phyloP scores from a whole-genome alignment of 2,888 invertebrate genomes.

The Thera britannica region DNA sequence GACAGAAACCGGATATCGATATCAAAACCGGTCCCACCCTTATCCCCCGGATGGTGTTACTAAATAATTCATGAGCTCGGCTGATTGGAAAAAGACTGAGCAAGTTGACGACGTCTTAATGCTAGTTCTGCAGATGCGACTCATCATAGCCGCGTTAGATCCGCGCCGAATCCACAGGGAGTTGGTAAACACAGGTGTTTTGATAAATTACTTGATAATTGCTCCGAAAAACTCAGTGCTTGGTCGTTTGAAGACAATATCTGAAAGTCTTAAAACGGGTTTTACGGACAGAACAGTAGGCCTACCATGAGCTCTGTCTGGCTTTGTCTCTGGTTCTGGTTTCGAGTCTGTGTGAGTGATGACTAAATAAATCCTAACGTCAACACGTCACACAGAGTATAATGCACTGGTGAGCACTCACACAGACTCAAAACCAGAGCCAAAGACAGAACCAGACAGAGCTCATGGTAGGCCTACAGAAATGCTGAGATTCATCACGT shows the following conservation, averaged over 20 bases:
- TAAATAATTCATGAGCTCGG: conserved; percentile 45
- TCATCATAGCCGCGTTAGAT: conserved; percentile 34
- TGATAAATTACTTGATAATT: conserved; percentile 12
- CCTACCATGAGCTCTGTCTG: no score
- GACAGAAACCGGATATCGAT: conserved; percentile 22
- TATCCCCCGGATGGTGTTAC: conserved; percentile 36
- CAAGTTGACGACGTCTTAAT: conserved; percentile 44
- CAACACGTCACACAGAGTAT: no score
- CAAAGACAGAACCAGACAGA: no score
- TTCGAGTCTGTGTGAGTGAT: no score
- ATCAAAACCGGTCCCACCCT: conserved; percentile 21
- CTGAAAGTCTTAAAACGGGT: no score
- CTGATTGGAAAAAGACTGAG: conserved; percentile 46
- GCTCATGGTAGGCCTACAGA: no score
- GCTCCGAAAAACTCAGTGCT: background rate
- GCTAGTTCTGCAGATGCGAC: conserved; percentile 37
- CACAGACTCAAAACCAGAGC: no score
- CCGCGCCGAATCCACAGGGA: background rate
- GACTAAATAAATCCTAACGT: no score
- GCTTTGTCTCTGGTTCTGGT: no score
- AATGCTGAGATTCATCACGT: background rate
- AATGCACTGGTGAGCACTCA: no score
- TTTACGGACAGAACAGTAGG: no score
- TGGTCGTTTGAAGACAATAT: background rate
- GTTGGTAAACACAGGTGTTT: conserved; percentile 3